Conservation (phyloP, 2,888 invertebrate genomes). For the Brachylomia viminalis region DNA sequence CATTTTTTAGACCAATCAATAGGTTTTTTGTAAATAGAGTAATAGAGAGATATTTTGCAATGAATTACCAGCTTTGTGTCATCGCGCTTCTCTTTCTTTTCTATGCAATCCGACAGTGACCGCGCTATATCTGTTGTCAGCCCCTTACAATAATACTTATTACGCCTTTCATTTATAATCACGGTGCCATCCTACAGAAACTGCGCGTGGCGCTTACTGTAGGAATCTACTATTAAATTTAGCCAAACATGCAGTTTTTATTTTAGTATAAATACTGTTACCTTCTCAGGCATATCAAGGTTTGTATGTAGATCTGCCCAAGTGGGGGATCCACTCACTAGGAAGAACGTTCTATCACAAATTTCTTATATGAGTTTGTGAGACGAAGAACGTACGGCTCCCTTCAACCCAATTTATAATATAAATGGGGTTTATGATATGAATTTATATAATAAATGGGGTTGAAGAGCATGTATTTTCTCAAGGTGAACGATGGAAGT, state of each 20-base stretch:
- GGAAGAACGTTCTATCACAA: conserved; percentile 46
- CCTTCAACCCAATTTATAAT: conserved; percentile 64
- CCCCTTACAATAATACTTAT: no score
- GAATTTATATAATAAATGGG: conserved; percentile 64
- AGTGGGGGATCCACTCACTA: conserved; percentile 30
- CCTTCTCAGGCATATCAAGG: conserved; percentile 1
- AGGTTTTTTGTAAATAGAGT: no score
- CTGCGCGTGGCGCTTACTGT: not conserved
- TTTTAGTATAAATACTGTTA: not conserved
- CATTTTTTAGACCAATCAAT: no score
- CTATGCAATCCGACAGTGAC: no score
- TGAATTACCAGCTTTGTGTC: no score
- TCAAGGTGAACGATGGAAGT: conserved; percentile 28
- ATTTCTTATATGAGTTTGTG: conserved; percentile 64
- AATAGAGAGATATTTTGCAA: no score
- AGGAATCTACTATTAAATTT: not conserved
- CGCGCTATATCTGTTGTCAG: no score
- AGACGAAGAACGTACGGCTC: conserved; percentile 57
- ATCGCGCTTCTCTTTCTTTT: no score
- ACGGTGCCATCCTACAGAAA: not conserved
- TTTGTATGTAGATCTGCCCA: conserved; percentile 23
- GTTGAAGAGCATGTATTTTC: conserved; percentile 39
- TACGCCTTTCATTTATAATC: not conserved
- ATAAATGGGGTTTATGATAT: conserved; percentile 63
- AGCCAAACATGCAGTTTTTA: not conserved